Base-by-base conservation (phyloP, 2,113 vertebrate genomes). In the Baryphthengus martii region DNA sequence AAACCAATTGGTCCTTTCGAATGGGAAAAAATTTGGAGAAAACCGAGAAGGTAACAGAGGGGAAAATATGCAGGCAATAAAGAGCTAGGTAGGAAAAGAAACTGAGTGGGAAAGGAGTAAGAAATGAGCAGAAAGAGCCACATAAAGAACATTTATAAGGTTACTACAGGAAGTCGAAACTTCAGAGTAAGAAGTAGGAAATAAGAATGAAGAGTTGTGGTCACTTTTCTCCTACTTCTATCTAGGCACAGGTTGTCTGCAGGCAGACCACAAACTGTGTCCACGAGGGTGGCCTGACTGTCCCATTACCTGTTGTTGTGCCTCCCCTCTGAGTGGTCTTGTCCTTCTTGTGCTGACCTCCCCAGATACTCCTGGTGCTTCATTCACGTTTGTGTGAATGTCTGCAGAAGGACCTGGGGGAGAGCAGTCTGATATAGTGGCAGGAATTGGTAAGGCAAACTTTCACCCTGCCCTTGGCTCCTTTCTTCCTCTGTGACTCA, bases 361-460 rank as follows among this genome's bases (percentile, higher is more conserved):
- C 13, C 13, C 18, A 1, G 21, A 17, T 45, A 2, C 35, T 31
- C 13, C 15, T 25, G 17, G 39, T 26, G 55, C 40, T 75, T 56
- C 6, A 0, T 13, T 52, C 0, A 0, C 3, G 4, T n/a, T 39
- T 9, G 18, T 23, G 3, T 5, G 7, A 17, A 2, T 2, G 11
- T 9, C 35, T 40, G 45, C 13, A 17, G n/a, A 11, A 31, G 10
- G 50, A 10, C 19, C 23, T 4, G 7, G n/a, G 15, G 26, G 25
- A 33, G n/a, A n/a, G 17, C 39, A 42, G 28, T 3, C 4, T 7
- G 17, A 21, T 31, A 15, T 9, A 12, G 28, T 15, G 24, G 37
- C 56, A 37, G 56, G 17, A 19, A 14, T 13, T 26, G 37, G 19
- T 15, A 47, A 25, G 35, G 29, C 25, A 45, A 28, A 13, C 3